These are phyloP conservation scores for Panthera tigris DNA, from an alignment of 2,113 vertebrate species.

Conservation along the genomic window DNA sequence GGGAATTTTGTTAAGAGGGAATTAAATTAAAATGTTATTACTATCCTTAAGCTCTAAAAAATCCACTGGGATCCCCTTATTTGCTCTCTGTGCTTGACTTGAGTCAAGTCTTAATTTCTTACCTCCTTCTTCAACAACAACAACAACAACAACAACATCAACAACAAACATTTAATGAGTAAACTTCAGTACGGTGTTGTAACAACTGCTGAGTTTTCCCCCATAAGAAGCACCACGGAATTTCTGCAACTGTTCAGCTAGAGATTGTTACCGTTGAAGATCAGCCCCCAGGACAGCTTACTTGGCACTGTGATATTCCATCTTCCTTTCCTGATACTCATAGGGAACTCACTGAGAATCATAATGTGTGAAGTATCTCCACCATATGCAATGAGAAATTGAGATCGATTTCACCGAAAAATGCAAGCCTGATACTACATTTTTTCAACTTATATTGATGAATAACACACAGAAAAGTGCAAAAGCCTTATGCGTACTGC, in stretches of 20 bases:
- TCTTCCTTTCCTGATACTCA: not conserved
- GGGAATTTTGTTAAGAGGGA: slow-evolving; percentile 21
- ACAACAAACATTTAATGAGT: not conserved
- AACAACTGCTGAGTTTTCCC: not conserved
- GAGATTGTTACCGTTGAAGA: not conserved
- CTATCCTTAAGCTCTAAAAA: not conserved
- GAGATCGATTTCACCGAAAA: not conserved
- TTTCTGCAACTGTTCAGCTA: not conserved
- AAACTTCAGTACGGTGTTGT: not conserved
- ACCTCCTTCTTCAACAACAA: not conserved
- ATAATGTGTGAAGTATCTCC: not conserved
- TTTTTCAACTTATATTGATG: not conserved
- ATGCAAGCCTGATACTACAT: not conserved
- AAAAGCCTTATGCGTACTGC: not conserved
- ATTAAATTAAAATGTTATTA: not conserved
- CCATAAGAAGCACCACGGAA: not conserved
- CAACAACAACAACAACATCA: not conserved
- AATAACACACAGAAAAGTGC: not conserved
- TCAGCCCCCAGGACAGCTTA: not conserved
- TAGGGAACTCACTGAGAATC: not conserved
- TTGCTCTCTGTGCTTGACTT: not conserved
- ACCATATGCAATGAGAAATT: not conserved
- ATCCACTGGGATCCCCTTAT: not conserved
- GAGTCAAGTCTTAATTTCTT: not conserved
- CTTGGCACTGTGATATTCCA: not conserved